Base-by-base conservation (phyloP, 2,797 vertebrate genomes). In the Pseudochromis fuscus region DNA sequence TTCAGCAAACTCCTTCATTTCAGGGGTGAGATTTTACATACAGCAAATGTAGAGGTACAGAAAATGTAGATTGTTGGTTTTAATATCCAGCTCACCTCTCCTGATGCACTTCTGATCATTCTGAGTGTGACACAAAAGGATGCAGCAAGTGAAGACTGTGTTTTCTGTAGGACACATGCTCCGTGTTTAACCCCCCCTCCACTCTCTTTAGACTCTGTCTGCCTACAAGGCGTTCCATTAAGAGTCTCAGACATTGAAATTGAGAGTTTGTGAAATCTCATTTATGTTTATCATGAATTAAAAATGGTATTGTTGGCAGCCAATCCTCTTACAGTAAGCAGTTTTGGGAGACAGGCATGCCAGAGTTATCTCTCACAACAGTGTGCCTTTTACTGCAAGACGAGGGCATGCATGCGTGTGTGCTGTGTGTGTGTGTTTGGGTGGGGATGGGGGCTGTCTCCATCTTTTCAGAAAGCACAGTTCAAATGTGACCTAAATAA, bases 271-370 rank as follows among this genome's bases (percentile, higher is more conserved):
- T 79, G 74, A 93, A 92, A 91, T 93, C 88, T 92, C 85, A 89
- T 94, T 93, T 92, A 78, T 92, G 88, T 93, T 92, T 92, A 94
- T 94, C 86, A 82, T 91, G 90, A 94, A 93, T 94, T 92, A 93
- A 92, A 92, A 93, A 86, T 87, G 75, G 83, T 90, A 93, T 93
- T 93, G 91, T 93, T 92, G 87, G 88, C 84, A 88, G 85, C 75
- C 92, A 93, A 93, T 94, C 93, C 94, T 94, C 93, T 94, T 94
- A 93, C 70, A 87, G 88, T 94, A 93, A 94, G 93, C 91, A 94
- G 88, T 93, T 94, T 93, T 86, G 68, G 83, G 86, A 92, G 91
- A 90, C 89, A 78, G 86, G 83, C 90, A 83, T 79, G 83, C 69
- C 81, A 51, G 85, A 91, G 89, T 92, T 94, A 93, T 94, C 89